Percentiles rank a stretch among this genome's conserved stretches.
phyloP scores from a whole-genome alignment of 1,140 invertebrate species.

The Drosophila parvula region DNA sequence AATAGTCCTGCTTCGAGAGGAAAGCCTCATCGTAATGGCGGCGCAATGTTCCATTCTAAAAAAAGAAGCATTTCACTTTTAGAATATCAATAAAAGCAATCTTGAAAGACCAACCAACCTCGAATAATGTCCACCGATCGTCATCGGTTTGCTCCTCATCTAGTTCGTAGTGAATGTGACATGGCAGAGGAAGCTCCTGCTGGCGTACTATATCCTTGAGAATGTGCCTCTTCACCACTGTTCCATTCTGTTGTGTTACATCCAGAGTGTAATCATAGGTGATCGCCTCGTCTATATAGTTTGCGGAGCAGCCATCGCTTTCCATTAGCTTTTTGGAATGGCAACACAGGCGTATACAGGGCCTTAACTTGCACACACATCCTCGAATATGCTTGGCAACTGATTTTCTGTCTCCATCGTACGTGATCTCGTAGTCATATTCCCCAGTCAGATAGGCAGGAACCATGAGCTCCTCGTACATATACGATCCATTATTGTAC shows the following conservation, averaged over 20 bases:
- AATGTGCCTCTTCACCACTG: constrained; percentile 9
- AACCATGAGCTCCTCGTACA: constrained; percentile 46
- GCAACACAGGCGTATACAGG: constrained; percentile 64
- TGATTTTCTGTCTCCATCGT: neutral
- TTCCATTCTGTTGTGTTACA: constrained; percentile 41
- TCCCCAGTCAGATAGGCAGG: constrained; percentile 31
- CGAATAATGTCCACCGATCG: constrained; percentile 48
- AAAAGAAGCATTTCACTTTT: neutral
- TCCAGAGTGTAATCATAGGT: constrained; percentile 25
- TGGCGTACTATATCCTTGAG: constrained; percentile 34
- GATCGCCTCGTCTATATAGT: neutral
- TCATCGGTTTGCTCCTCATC: neutral
- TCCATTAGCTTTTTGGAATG: constrained; percentile 2
- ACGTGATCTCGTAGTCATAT: constrained; percentile 35
- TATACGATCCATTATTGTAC: constrained; percentile 54
- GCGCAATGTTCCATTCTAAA: constrained; percentile 49
- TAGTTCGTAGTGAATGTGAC: constrained; percentile 7
- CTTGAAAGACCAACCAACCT: constrained; percentile 34
- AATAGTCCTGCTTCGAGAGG: constrained; percentile 45
- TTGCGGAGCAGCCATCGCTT: constrained; percentile 7
- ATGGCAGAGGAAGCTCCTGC: constrained; percentile 53
- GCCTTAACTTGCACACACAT: constrained; percentile 50
- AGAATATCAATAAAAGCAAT: neutral
- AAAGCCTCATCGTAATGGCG: constrained; percentile 6
- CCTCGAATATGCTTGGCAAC: constrained; percentile 50